A percentile compares a stretch with the other conserved stretches of the same genome.
phyloP scores from a whole-genome alignment of 2,113 vertebrate species.

The Prionailurus bengalensis region DNA sequence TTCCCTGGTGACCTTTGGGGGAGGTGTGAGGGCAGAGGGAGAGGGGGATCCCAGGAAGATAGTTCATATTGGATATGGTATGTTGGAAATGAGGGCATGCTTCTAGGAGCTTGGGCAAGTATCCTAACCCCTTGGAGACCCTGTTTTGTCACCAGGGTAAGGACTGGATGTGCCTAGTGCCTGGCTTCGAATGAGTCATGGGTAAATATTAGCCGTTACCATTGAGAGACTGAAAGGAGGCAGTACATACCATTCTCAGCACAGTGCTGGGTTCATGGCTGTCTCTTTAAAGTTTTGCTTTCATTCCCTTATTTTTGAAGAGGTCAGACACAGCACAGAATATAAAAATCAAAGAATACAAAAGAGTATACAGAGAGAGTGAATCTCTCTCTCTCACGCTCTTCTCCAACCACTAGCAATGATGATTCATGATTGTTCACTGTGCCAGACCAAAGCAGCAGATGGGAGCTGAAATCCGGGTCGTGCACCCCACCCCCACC shows the following conservation, averaged over 20 bases:
- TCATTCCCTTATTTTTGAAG: slow-evolving; percentile 4
- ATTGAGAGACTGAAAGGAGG: no score
- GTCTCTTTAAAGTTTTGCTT: neutral
- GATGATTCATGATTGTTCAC: neutral
- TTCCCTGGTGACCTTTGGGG: neutral
- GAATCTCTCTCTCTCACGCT: neutral
- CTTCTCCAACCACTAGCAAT: neutral
- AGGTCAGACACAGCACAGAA: neutral
- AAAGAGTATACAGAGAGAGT: neutral
- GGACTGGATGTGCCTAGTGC: neutral
- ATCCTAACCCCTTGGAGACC: neutral
- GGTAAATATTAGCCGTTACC: neutral
- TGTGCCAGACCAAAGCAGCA: neutral
- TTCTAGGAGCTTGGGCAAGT: neutral
- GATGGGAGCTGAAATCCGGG: neutral
- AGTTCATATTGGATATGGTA: neutral
- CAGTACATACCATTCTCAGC: accelerated
- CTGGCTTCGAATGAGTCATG: neutral
- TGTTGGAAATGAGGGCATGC: neutral
- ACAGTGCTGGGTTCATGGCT: neutral
- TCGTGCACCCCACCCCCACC: no score
- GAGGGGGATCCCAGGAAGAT: neutral
- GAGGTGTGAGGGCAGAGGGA: neutral
- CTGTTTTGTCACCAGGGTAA: neutral
- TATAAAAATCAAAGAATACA: neutral